Base-by-base conservation (phyloP, 2,888 invertebrate species). In the Arctia plantaginis region DNA sequence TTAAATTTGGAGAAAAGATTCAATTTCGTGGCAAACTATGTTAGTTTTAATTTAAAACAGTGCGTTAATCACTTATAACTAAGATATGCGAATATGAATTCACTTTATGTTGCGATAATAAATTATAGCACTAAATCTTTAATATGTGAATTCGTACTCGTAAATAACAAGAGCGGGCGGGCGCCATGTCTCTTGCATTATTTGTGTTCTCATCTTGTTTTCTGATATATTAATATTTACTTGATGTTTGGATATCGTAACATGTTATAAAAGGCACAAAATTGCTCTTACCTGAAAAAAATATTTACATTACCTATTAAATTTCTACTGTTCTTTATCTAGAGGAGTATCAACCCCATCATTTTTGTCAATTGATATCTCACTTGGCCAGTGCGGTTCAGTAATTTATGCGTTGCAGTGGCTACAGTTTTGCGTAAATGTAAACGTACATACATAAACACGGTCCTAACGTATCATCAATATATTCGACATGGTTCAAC, bases 61-160 rank as follows among this genome's bases (percentile, higher is more conserved):
- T n/a, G n/a, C 18, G 41, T 47, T 51, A 68, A 15, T 27, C 69
- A 62, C 35, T 66, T 33, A 59, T 27, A 55, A 39, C 55, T 64
- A 33, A 30, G 12, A 47, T 65, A 55, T 47, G 78, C 77, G 71
- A 80, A 77, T 80, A 75, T 74, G 72, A 6, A 8, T 12, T 1
- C 10, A 41, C 66, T 69, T 73, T 80, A 39, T 59, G 39, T 62
- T 68, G 66, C 62, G 3, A 66, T 76, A 72, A 85, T 86, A 80
- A 81, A 85, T 86, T 69, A 77, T 76, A 74, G 66, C 69, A 69
- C 68, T 80, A 77, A 77, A 76, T 84, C 77, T 80, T 73, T 76
- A 73, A 75, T 71, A 73, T 72, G 69, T 69, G 73, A 74, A 75
- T 79, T 74, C 71, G 67, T 69, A 72, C 75, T 83, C 78, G 72